Conservation (phyloP, 2,888 invertebrate genomes). For the Alcis repandata region DNA sequence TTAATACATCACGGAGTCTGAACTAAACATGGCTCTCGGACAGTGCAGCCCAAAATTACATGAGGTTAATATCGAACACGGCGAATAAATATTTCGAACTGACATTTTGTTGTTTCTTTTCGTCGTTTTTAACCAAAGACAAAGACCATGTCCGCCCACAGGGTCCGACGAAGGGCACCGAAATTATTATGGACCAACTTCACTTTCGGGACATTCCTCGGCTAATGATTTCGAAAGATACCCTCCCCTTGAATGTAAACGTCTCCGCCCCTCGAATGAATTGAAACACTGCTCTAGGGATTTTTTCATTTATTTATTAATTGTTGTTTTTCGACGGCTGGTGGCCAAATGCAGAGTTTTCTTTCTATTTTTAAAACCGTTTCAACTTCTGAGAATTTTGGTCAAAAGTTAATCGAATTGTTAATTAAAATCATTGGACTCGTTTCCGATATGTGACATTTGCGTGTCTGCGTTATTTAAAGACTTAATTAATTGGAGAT, state of each 20-base stretch:
- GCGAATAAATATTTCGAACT: slow-evolving; percentile 80
- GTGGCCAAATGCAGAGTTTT: slow-evolving; percentile 62
- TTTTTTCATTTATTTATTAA: slow-evolving; percentile 81
- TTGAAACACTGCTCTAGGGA: slow-evolving; percentile 79
- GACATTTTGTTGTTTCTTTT: slow-evolving; percentile 74
- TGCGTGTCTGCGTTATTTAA: slow-evolving; percentile 30
- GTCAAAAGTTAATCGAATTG: slow-evolving; percentile 28
- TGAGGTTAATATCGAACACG: slow-evolving; percentile 68
- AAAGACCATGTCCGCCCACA: slow-evolving; percentile 83
- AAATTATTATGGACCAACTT: slow-evolving; percentile 81
- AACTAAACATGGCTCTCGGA: slow-evolving; percentile 70
- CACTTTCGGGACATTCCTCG: slow-evolving; percentile 80
- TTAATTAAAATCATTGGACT: slow-evolving; percentile 43
- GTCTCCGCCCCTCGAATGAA: slow-evolving; percentile 83
- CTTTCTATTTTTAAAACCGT: slow-evolving; percentile 48
- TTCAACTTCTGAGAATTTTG: slow-evolving; percentile 48
- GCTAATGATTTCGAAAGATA: slow-evolving; percentile 85
- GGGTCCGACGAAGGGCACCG: slow-evolving; percentile 71
- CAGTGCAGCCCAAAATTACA: slow-evolving; percentile 75
- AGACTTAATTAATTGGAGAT: slow-evolving; percentile 38
- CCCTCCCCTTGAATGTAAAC: slow-evolving; percentile 86
- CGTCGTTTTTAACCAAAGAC: slow-evolving; percentile 75
- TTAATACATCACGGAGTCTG: slow-evolving; percentile 67
- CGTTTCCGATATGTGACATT: slow-evolving; percentile 28
- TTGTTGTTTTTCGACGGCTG: slow-evolving; percentile 80